Conservation (phyloP, 2,888 invertebrate species). For the Sylvicola cinctus region DNA sequence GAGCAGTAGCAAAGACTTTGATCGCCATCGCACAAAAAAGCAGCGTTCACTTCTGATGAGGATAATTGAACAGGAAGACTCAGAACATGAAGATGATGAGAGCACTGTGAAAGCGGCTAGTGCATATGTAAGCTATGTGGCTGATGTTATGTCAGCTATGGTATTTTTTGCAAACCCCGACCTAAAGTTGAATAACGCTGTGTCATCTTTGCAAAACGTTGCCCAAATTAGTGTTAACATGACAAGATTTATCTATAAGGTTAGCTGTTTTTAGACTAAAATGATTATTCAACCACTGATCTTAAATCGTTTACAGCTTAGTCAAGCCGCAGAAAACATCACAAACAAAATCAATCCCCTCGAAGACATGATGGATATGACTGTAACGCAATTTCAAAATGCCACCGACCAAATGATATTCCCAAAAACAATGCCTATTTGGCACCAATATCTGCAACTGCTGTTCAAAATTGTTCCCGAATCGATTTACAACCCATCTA, state of each 20-base stretch:
- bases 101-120: conserved; percentile 10
- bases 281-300: not conserved
- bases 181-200: conserved; percentile 18
- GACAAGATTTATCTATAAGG: conserved; percentile 32
- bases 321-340: conserved; percentile 27
- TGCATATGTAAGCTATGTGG: conserved; percentile 18
- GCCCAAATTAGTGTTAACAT: conserved; percentile 30
- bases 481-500: conserved; percentile 29
- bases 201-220: conserved; percentile 23
- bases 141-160: conserved; percentile 27
- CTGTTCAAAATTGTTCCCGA: conserved; percentile 33
- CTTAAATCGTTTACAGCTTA: conserved; percentile 25
- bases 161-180: conserved; percentile 17
- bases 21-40: no score
- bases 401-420: conserved; percentile 35
- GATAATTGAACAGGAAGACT: conserved; percentile 14
- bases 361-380: conserved; percentile 31
- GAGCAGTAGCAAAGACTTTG: conserved; percentile 22
- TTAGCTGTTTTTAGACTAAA: conserved; percentile 17
- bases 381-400: conserved; percentile 37
- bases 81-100: conserved; percentile 13
- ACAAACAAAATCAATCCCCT: conserved; percentile 24
- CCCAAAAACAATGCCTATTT: conserved; percentile 34
- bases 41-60: no score
- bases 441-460: conserved; percentile 41